Evolutionary conservation across 2,113 vertebrate genomes (phyloP).

Genomic region (Paracyprichromis sp.): DNA sequence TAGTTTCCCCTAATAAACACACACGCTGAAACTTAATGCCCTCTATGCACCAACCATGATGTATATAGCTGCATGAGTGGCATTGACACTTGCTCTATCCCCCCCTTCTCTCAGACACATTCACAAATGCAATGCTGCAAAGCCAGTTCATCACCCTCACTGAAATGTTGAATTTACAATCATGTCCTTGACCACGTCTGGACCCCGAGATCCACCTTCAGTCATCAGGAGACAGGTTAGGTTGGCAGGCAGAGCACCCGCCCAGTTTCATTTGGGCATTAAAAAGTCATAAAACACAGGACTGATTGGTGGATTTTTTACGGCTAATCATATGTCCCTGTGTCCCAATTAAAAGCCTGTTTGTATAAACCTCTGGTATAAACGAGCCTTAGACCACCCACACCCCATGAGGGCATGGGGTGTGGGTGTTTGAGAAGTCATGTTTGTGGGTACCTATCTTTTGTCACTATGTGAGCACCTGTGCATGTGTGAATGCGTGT

Average conservation of each 20-base stretch:
- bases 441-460: constrained; percentile 1
- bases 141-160: constrained; percentile 54
- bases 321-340: constrained; percentile 27
- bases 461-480: background rate
- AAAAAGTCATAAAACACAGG: constrained; percentile 27
- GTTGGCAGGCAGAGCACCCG: constrained; percentile 15
- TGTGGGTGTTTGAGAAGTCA: background rate
- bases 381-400: background rate
- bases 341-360: constrained; percentile 59
- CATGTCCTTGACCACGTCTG: constrained; percentile 52
- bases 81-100: constrained; percentile 16
- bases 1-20: background rate
- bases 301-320: constrained; percentile 26
- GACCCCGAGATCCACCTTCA: constrained; percentile 29
- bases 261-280: constrained; percentile 41
- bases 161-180: constrained; percentile 46
- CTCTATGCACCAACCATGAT: background rate
- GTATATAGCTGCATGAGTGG: constrained; percentile 20
- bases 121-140: constrained; percentile 1
- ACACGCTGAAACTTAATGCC: background rate
- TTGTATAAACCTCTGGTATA: constrained; percentile 26
- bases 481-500: background rate
- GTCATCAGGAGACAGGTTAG: constrained; percentile 22
- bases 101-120: background rate
- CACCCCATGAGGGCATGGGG: background rate